Conservation (phyloP, 2,888 invertebrate genomes). For the Chesias legatella region DNA sequence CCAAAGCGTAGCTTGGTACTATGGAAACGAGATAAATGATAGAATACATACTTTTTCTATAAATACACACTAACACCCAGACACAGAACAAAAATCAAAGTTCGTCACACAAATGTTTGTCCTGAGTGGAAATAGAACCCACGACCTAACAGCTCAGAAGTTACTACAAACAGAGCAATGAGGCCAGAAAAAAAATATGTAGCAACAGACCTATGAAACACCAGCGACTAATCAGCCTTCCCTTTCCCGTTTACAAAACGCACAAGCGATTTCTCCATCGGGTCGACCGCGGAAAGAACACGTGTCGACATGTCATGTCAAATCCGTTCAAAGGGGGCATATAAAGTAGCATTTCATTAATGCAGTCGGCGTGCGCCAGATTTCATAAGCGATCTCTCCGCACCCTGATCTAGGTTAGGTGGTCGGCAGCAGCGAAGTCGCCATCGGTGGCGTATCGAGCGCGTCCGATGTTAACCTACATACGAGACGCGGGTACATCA, state of each 20-base stretch:
- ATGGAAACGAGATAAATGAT: no score
- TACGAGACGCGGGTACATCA: constrained; percentile 54
- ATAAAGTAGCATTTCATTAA: constrained; percentile 66
- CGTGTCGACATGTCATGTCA: constrained; percentile 35
- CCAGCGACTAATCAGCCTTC: constrained; percentile 1
- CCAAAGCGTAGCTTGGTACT: no score
- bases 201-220: no score
- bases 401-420: constrained; percentile 80
- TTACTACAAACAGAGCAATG: no score
- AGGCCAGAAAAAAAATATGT: no score
- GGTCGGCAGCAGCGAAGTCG: constrained; percentile 73
- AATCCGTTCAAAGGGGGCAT: constrained; percentile 50
- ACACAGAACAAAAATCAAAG: no score
- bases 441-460: constrained; percentile 74
- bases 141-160: no score
- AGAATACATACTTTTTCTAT: no score
- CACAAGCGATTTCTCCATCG: constrained; percentile 21
- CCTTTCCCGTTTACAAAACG: constrained; percentile 22
- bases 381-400: constrained; percentile 80
- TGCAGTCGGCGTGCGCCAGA: constrained; percentile 74
- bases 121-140: no score
- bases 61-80: no score
- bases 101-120: no score
- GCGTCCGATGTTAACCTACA: constrained; percentile 78
- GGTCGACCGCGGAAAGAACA: constrained; percentile 27